Base-by-base conservation (phyloP, 1,140 invertebrate genomes). In the Drosophila nigromelanica region DNA sequence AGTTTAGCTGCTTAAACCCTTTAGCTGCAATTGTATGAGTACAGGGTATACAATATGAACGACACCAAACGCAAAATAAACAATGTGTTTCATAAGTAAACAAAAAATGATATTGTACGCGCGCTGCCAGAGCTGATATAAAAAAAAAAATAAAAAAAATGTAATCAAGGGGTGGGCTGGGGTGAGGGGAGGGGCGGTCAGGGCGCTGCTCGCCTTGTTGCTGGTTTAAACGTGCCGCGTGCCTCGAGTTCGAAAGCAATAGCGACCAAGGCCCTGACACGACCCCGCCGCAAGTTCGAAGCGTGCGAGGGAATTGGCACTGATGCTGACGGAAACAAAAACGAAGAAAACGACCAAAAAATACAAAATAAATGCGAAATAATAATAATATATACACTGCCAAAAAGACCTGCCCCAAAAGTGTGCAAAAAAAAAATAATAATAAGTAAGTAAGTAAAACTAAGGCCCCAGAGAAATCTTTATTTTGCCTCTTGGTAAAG, bases 11-110 rank as follows among this genome's bases (percentile, higher is more conserved):
- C 5, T 27, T 6, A 47, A 52, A 35, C 7, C 39, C 39, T 2
- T 15, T 18, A 11, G 7, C 15, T 12, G 10, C 5, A 1, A 3
- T 15, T 7, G 11, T 2, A 14, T 10, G 18, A 14, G 7, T 27
- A 43, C 15, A 55, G 67, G 59, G 67, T 62, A 70, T 71, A 0
- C 27, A 37, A 70, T 47, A 61, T 55, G 48, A 59, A 80, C 64
- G 62, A 68, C 43, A 64, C 62, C 67, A 63, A 72, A 81, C 69
- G 50, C 45, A 18, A 73, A 73, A 77, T 83, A 85, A 83, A 85
- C 80, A 85, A 80, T 55, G 71, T 79, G 79, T 71, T 76, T 80
- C 47, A 71, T 63, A 70, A 80, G 77, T 77, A 85, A 80, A 85
- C 80, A 80, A 60, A 80, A 72, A 60, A 76, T 66, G 67, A 72